Percentiles rank a stretch among this genome's conserved stretches.
Conservation (phyloP, 2,113 vertebrate genomes). For the Carettochelys insculpta region DNA sequence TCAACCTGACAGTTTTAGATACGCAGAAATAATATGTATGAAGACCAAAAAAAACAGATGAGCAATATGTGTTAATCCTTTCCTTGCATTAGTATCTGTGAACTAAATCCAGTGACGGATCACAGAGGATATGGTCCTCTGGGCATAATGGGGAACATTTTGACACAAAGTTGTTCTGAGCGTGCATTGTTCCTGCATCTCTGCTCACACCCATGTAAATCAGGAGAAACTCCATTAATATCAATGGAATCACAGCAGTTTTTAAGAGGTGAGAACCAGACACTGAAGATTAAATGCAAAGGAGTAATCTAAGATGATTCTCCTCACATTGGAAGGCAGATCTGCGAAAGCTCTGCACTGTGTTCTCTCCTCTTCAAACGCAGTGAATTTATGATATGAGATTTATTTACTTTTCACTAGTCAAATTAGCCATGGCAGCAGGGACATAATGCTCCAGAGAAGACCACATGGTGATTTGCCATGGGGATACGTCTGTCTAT, state of each 20-base stretch:
- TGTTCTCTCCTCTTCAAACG: not conserved
- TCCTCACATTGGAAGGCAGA: not conserved
- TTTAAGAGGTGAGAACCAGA: not conserved
- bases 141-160: fast-evolving
- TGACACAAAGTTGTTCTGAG: not conserved
- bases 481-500: not conserved
- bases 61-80: not conserved
- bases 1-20: not conserved
- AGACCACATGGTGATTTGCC: not conserved
- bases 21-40: not conserved
- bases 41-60: not conserved
- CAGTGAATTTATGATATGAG: not conserved
- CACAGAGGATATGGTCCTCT: not conserved
- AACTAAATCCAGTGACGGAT: not conserved
- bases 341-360: not conserved
- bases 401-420: not conserved
- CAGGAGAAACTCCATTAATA: not conserved
- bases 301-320: not conserved
- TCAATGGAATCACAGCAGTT: fast-evolving
- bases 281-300: not conserved
- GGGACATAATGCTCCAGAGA: not conserved
- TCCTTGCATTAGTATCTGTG: not conserved
- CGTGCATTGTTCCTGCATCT: not conserved
- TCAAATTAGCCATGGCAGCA: not conserved
- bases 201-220: fast-evolving